phyloP scores from a whole-genome alignment of 2,113 vertebrate species.

The Heliornis fulica region DNA sequence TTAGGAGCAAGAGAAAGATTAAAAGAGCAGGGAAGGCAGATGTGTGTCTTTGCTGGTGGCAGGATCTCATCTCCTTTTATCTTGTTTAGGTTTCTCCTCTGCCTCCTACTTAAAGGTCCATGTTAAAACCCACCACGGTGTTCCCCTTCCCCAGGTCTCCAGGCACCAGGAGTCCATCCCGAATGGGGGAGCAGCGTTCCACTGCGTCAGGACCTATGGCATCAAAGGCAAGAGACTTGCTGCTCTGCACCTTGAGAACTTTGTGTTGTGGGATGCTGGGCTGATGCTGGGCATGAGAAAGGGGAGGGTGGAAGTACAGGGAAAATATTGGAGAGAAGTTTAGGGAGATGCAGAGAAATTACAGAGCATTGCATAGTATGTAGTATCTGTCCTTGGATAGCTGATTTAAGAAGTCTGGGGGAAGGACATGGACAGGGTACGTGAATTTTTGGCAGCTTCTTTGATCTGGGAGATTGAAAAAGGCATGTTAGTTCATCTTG shows the following conservation, averaged over 20 bases:
- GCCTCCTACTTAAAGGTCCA: constrained; percentile 99
- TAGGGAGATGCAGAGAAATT: background rate
- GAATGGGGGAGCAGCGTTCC: constrained; percentile 97
- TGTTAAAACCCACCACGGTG: constrained; percentile 99
- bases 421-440: background rate
- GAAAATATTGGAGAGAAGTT: background rate
- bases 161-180: constrained; percentile 93
- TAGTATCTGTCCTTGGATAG: background rate
- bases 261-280: constrained; percentile 61
- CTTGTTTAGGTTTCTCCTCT: constrained; percentile 99
- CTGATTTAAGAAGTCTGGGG: background rate
- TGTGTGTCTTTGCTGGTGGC: constrained; percentile 73
- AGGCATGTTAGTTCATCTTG: background rate
- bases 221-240: constrained; percentile 98
- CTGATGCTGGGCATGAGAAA: constrained; percentile 60
- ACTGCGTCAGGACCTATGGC: constrained; percentile 98
- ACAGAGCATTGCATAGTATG: background rate
- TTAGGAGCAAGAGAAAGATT: constrained; percentile 43
- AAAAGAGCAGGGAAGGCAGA: constrained; percentile 66
- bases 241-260: constrained; percentile 80
- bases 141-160: constrained; percentile 94
- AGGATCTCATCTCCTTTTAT: constrained; percentile 92
- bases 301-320: constrained; percentile 49
- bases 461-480: background rate
- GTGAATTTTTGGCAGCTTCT: background rate